Conservation (phyloP, 2,888 invertebrate genomes). For the Pogonocherus hispidulus region DNA sequence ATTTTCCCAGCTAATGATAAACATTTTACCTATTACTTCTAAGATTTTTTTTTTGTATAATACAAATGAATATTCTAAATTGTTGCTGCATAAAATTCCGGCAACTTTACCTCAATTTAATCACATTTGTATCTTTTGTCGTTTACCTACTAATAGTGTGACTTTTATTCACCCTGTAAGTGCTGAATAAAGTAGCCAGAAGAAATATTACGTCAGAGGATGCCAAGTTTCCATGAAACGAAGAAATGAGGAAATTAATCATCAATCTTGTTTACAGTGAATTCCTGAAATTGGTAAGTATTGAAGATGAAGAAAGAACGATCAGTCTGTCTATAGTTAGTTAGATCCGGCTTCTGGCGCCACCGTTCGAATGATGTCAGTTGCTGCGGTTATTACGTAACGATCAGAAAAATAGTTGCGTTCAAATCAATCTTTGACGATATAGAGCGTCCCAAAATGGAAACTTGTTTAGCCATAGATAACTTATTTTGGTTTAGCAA, state of each 20-base stretch:
- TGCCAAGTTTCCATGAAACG: constrained; percentile 1
- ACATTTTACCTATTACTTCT: no score
- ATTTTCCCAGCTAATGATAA: no score
- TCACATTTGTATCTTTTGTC: no score
- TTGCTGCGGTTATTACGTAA: constrained; percentile 31
- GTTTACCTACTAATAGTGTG: no score
- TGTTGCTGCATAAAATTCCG: no score
- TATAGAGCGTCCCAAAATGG: constrained; percentile 1
- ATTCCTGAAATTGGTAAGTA: constrained; percentile 11
- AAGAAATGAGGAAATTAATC: constrained; percentile 14
- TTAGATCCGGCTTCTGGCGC: constrained; percentile 41
- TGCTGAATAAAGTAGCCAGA: no score
- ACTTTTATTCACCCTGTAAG: no score
- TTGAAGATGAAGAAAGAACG: constrained; percentile 14
- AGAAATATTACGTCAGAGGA: neutral
- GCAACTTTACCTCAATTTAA: no score
- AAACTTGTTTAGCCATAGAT: no score
- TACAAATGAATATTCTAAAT: no score
- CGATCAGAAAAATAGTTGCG: constrained; percentile 17
- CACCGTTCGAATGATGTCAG: constrained; percentile 39
- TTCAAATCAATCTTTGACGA: constrained; percentile 4
- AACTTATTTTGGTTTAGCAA: no score
- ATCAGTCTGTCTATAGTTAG: constrained; percentile 8
- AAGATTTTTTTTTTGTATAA: no score
- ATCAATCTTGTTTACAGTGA: constrained; percentile 4